Evolutionary conservation across 1,140 invertebrate genomes (phyloP), one percentile per base, ranked within the genome.

Genomic region (Drosophila parabipectinata): DNA sequence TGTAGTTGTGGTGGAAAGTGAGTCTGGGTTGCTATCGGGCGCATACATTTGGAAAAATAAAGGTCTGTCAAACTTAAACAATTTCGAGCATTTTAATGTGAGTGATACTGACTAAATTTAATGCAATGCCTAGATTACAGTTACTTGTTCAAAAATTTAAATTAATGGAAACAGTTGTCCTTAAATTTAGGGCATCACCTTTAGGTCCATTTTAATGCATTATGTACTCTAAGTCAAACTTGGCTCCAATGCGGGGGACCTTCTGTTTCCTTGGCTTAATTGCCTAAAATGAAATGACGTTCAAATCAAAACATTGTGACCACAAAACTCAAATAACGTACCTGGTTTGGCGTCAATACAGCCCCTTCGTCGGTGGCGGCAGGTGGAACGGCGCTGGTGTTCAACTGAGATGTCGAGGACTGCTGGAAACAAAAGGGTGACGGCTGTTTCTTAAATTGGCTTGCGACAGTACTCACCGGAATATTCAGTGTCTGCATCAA

Each of bases 161-260:
- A 44, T 15, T 6, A 28, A 14, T 15, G 14, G n/a, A 8, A 44
- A 41, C 14, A 18, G 41, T 18, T 0, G 41, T 5, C 7, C 14
- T 15, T 14, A 8, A 14, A 14, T 41, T 9, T 4, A 9, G 12
- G 12, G 12, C 12, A 37, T 4, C 34, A n/a, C 9, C 34, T 37
- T 37, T 2, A 44, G 2, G 34, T 15, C 41, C 41, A 14, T 15
- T 15, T 15, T 44, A 85, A 10, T 79, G 69, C 18, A 88, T 58
- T 9, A 77, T 75, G 5, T 90, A 87, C 2, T 79, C 82, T 21
- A 80, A 61, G 64, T 91, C 89, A 39, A 91, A 91, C 58, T 83
- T 89, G 50, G 89, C 89, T 0, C 84, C 81, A 51, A 91, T 91
- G 3, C 90, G 85, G 0, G 89, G 89, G 12, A 80, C 53, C 1